Base-by-base conservation (phyloP, 2,888 invertebrate species). In the Esperia sulphurella region DNA sequence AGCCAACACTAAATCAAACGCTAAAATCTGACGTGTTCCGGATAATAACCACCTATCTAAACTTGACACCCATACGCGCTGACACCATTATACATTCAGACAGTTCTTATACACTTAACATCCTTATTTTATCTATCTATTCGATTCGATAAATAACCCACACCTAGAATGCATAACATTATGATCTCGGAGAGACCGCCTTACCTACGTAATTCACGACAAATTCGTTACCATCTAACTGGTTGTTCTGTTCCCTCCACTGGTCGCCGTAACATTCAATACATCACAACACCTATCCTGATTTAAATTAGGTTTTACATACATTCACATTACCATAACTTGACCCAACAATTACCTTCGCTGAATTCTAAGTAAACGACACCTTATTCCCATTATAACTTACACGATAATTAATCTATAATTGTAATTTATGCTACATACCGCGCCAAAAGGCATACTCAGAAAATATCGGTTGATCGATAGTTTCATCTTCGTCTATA, bases 91-190 rank as follows among this genome's bases (percentile, higher is more conserved):
- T 69, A 81, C 83, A 83, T 79, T 79, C 82, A 83, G 71, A 80
- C 73, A 69, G 75, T 76, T 79, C 79, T 82, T 83, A 85, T 68
- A 79, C 76, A 78, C 69, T 75, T 77, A 82, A 81, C 79, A 77
- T 76, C 63, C 76, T 79, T 79, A 80, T 63, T 71, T 31, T 14
- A 21, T 21, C 21, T 78, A 65, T 67, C 80, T 79, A 85, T 76
- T 76, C 81, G 70, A 83, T 80, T 81, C 75, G 79, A 84, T 84
- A 83, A 81, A 83, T 83, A 83, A 81, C 84, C 87, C 84, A 86
- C 83, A 85, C 86, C 84, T 83, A 87, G 74, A 79, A 71, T 45
- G 77, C 73, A 77, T 79, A 78, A 76, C 72, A 63, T 75, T 71
- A 73, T 65, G 75, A 75, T 71, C 79, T 73, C 76, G 68, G 68